A percentile compares a stretch with the other conserved stretches of the same genome.
These are phyloP conservation scores for Cladorhizidae sp. DNA, from an alignment of 37 sponge, comb jelly and placozoan genomes.

Conservation along the genomic window DNA sequence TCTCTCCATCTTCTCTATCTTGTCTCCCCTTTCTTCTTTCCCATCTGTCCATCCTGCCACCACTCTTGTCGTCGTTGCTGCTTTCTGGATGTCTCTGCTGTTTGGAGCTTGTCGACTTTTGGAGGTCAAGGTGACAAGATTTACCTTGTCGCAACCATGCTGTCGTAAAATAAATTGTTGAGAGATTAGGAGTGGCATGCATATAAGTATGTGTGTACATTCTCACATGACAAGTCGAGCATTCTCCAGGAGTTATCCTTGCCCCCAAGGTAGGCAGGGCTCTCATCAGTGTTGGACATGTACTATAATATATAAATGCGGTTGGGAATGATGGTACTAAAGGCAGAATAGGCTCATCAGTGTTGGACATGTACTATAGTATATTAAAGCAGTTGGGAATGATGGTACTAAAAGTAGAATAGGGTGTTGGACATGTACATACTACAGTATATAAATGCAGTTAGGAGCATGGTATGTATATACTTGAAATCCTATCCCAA, in stretches of 20 bases:
- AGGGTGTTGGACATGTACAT: constrained; percentile 53
- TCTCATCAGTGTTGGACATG: constrained; percentile 81
- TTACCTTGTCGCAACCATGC: no score
- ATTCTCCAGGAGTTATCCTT: constrained; percentile 92
- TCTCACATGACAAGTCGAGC: constrained; percentile 69
- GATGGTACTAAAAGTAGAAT: no score
- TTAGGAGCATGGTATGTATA: no score
- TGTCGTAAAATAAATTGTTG: no score
- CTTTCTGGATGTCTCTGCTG: not conserved
- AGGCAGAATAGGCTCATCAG: no score
- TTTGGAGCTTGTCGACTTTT: not conserved
- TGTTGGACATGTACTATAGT: constrained; percentile 51
- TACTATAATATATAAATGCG: constrained; percentile 44
- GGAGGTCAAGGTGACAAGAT: not conserved
- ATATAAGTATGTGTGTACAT: not conserved
- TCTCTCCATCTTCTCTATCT: not conserved
- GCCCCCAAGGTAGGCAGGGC: constrained; percentile 89
- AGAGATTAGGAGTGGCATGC: no score
- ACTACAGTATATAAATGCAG: constrained; percentile 40
- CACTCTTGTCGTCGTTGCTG: not conserved
- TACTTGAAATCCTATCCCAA: no score
- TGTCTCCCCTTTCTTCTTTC: not conserved
- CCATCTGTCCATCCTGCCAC: no score
- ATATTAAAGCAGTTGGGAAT: no score
- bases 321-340: no score